Evolutionary conservation across 2,888 invertebrate species (phyloP), one percentile per base, ranked within the genome.

Genomic region (Lepidochrysops patricia): DNA sequence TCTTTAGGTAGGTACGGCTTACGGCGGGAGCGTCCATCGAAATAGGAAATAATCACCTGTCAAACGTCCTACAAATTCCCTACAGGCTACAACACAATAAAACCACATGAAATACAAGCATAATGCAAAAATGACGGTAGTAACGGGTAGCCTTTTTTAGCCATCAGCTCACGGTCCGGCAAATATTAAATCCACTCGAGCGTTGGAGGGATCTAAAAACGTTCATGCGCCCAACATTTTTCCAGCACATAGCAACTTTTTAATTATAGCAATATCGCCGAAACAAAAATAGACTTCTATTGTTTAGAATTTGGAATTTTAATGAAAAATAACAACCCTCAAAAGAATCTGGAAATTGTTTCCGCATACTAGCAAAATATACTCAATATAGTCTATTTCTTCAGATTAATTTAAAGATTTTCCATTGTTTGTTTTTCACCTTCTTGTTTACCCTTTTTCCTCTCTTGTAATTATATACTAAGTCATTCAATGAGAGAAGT

Each of bases 161-260:
- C 19, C 54, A 54, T 32, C 54, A 54, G 29, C 32, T 9, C 29
- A 29, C 54, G 54, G 54, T 15, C 54, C 54, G 32, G 54, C 54
- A 54, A 54, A 54, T 54, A 54, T 54, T 54, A 54, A 54, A 54
- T 23, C 29, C 54, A 29, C 26, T 54, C 54, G 32, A 54, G 54
- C 54, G 54, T 54, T 54, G 29, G 54, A 15, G 29, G 54, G 32
- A 32, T 54, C 54, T 54, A 54, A 54, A 32, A 54, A 54, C 54
- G 54, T 13, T 54, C 54, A 26, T 57, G 37, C 57, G 35, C 43
- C n/a, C 25, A 27, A 27, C 19, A 37, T 13, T 37, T 43, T 37
- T 57, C 43, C 57, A 57, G 43, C 25, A 34, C 34, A 37, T 37
- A 43, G 34, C 25, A 34, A 57, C 57, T 34, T 35, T 57, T 57